These are phyloP conservation scores for Ptychoptera contaminata DNA, from an alignment of 2,888 invertebrate species.

Conservation along the genomic window DNA sequence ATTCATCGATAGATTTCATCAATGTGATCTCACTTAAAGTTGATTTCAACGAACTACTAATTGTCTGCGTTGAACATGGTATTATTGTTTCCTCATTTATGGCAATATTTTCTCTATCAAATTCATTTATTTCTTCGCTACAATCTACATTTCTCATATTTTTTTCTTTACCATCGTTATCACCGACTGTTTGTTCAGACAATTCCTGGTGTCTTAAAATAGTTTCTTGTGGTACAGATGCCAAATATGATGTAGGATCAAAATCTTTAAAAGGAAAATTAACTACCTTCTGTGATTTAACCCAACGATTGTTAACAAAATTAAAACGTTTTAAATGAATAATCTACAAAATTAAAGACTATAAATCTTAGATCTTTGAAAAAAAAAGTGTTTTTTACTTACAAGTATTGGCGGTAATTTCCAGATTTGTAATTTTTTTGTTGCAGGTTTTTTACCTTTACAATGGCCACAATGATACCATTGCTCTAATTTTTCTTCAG, in stretches of 20 bases:
- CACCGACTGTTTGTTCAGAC: slow-evolving; percentile 24
- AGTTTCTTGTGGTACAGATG: slow-evolving; percentile 63
- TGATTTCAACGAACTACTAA: slow-evolving; percentile 6
- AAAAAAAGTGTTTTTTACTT: slow-evolving; percentile 15
- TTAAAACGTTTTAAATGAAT: slow-evolving; percentile 87
- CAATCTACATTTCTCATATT: slow-evolving; percentile 13
- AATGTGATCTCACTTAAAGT: neutral
- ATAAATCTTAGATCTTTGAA: neutral
- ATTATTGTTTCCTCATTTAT: slow-evolving; percentile 4
- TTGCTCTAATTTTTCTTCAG: slow-evolving; percentile 71
- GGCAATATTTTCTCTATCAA: slow-evolving; percentile 9
- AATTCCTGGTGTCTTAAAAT: slow-evolving; percentile 49
- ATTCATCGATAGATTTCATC: slow-evolving; percentile 1
- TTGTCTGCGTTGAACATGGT: too few species aligned
- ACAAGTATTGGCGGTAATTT: slow-evolving; percentile 77
- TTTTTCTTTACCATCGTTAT: neutral
- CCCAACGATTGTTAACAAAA: slow-evolving; percentile 80
- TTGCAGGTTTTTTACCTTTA: slow-evolving; percentile 66
- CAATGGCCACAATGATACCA: slow-evolving; percentile 77
- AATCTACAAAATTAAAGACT: slow-evolving; percentile 40
- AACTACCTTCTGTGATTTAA: slow-evolving; percentile 86
- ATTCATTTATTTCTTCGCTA: slow-evolving; percentile 11
- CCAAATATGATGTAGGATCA: slow-evolving; percentile 74
- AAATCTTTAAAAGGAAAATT: slow-evolving; percentile 76
- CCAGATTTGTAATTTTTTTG: slow-evolving; percentile 87